Conservation (phyloP, 2,888 invertebrate species). For the Torymus tubicola region DNA sequence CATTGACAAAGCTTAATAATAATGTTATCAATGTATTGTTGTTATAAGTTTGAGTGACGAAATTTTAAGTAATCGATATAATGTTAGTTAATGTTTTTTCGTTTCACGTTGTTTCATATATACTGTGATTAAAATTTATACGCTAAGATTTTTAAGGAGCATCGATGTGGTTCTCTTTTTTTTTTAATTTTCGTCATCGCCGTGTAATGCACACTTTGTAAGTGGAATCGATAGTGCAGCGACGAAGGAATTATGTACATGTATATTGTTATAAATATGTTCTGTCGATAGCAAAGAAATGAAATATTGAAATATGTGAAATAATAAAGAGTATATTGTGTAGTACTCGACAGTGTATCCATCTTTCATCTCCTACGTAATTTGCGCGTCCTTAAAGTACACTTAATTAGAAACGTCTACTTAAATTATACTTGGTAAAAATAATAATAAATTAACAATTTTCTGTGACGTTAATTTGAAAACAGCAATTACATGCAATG, state of each 20-base stretch:
- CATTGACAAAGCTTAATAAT: too few relatives aligned
- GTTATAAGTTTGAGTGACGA: background rate
- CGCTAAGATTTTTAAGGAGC: background rate
- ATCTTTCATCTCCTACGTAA: background rate
- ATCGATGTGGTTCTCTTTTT: conserved; percentile 10
- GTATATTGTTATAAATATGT: conserved; percentile 75
- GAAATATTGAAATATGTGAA: conserved; percentile 72
- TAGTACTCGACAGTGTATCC: conserved; percentile 59
- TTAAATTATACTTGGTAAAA: conserved; percentile 16
- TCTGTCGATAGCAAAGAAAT: conserved; percentile 70
- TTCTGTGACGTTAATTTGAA: conserved; percentile 2
- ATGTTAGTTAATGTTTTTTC: too few relatives aligned
- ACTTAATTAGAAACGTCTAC: background rate
- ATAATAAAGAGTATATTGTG: conserved; percentile 75
- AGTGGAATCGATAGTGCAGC: conserved; percentile 68
- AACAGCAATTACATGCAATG: conserved; percentile 5
- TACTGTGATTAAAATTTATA: background rate
- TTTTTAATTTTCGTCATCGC: conserved; percentile 44
- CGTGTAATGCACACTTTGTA: conserved; percentile 56
- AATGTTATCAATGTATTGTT: background rate
- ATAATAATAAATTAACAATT: conserved; percentile 24
- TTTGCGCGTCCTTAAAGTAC: background rate
- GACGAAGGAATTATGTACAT: conserved; percentile 67
- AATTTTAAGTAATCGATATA: too few relatives aligned
- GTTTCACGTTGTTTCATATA: too few relatives aligned